These are phyloP conservation scores for Netelia melanura DNA, from an alignment of 2,888 invertebrate genomes.

Conservation along the genomic window DNA sequence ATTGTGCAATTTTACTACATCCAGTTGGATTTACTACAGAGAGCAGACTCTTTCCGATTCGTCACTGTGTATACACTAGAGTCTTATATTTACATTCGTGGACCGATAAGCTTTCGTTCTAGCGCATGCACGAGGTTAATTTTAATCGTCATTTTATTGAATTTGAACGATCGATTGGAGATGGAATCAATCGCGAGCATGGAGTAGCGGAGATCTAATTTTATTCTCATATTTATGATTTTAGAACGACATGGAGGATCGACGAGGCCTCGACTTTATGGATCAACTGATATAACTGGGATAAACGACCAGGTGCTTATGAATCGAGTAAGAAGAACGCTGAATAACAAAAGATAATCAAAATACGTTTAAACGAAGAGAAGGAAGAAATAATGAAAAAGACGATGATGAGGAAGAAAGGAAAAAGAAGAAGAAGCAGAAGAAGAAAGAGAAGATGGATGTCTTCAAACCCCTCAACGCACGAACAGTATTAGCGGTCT, in stretches of 20 bases:
- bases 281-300: constrained; percentile 72
- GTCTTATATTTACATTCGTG: constrained; percentile 8
- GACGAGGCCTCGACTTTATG: constrained; percentile 66
- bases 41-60: not conserved
- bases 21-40: constrained; percentile 11
- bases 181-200: not conserved
- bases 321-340: constrained; percentile 63
- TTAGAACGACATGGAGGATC: constrained; percentile 71
- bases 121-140: not conserved
- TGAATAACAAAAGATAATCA: constrained; percentile 36
- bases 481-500: constrained; percentile 78
- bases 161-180: not conserved
- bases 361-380: constrained; percentile 28
- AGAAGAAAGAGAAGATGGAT: constrained; percentile 43
- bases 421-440: constrained; percentile 50
- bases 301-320: constrained; percentile 52
- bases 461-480: constrained; percentile 72
- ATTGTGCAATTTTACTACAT: constrained; percentile 41
- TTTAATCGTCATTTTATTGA: not conserved
- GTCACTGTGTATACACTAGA: not conserved
- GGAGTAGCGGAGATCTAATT: constrained; percentile 26
- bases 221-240: constrained; percentile 65
- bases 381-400: constrained; percentile 35
- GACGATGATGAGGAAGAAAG: constrained; percentile 66
- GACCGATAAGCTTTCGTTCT: not conserved